A percentile compares a stretch with the other conserved stretches of the same genome.
Conservation (phyloP, 2,797 vertebrate species). For the Miichthys miiuy region DNA sequence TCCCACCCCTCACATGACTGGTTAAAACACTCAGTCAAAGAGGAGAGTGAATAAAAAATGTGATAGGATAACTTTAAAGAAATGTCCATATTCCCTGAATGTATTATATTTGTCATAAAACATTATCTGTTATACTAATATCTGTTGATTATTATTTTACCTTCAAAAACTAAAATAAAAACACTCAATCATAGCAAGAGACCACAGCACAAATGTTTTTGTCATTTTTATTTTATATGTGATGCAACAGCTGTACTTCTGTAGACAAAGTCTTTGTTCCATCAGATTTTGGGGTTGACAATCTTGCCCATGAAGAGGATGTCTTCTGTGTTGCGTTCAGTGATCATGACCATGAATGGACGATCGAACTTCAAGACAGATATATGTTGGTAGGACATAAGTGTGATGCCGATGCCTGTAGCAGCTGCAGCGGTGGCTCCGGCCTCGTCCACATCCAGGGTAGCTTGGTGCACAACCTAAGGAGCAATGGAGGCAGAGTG, state of each 20-base stretch:
- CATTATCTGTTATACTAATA: no score
- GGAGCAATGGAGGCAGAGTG: background rate
- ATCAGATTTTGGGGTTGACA: slow-evolving; percentile 76
- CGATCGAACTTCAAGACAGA: slow-evolving; percentile 78
- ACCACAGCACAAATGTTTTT: slow-evolving; percentile 13
- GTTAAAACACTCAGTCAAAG: no score
- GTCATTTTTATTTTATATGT: slow-evolving; percentile 24
- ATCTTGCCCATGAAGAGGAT: slow-evolving; percentile 82
- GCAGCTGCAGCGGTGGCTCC: slow-evolving; percentile 87
- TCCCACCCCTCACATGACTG: no score
- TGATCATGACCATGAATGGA: slow-evolving; percentile 90
- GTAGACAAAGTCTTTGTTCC: slow-evolving; percentile 14
- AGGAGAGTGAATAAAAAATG: no score
- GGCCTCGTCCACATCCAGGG: slow-evolving; percentile 89
- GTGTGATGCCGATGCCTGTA: slow-evolving; percentile 66
- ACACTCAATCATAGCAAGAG: background rate
- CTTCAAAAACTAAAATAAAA: no score
- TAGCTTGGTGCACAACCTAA: slow-evolving; percentile 89
- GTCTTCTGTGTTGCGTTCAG: slow-evolving; percentile 80
- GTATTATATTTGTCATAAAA: no score
- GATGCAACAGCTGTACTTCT: slow-evolving; percentile 3
- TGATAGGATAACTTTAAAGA: no score
- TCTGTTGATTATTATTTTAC: no score
- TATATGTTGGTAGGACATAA: no score
- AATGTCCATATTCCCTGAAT: no score